Evolutionary conservation across 92 coral and sea anemone species (phyloP), one percentile per base, ranked within the genome.

Genomic region (Palythoa grandis): DNA sequence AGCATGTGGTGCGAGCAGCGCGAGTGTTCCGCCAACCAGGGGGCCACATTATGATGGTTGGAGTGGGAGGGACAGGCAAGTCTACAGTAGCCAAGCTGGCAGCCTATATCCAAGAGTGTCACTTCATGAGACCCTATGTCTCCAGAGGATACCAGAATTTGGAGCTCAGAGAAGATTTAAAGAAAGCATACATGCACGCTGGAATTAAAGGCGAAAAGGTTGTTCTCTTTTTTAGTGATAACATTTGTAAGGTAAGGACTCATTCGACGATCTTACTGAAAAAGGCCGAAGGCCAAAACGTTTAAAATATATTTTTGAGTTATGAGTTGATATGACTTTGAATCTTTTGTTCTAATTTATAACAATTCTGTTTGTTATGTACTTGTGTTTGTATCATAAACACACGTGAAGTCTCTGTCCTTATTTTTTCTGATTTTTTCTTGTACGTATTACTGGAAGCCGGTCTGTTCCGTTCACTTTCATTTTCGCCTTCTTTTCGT

Each of bases 21-120:
- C 98, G 99, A 47, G 99, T 96, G 43, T 96, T 96, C 90, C 97
- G 98, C 88, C 96, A 96, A 77, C 97, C 97, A 38, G 93, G 96
- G 53, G 93, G 94, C 53, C 99, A 96, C 92, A 84, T 96, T 84
- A 87, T 95, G 93, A 85, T 96, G 94, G 93, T 96, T 54, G 99
- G 99, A 22, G 89, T 96, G 50, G 99, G 99, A 19, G 99, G 99
- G 39, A 96, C 98, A 7, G 99, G 99, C 25, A 96, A 96, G 70
- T 87, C 92, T 72, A 93, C 95, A 47, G 98, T 93, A 52, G 99
- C 95, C 20, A 90, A 90, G 83, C 97, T 96, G 37, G 99, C 99
- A 4, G 97, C 99, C 52, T 95, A 86, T 65, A 82, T 96, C 48
- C 93, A 96, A 86, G 92, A 88, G 14, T 93, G 99, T 74, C 88